Evolutionary conservation across 2,888 invertebrate species (phyloP).

Genomic region (Acanthacorydalis orientalis): DNA sequence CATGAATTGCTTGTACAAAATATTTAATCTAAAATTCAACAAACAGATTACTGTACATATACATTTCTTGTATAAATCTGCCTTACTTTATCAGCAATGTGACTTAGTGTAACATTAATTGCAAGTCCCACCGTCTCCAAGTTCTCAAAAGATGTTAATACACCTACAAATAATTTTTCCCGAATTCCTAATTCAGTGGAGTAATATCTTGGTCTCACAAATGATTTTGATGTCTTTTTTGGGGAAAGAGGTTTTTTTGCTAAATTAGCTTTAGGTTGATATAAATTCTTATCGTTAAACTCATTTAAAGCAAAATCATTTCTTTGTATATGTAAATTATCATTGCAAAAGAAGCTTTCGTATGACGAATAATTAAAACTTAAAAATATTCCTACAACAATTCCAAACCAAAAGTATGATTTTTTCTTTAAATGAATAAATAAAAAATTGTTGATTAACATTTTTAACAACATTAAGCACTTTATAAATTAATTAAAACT

Average conservation of each 20-base stretch:
- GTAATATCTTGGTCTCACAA: slow-evolving; percentile 79
- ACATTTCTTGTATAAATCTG: slow-evolving; percentile 16
- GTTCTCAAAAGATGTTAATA: slow-evolving; percentile 60
- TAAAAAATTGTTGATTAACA: not conserved
- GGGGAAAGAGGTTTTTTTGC: slow-evolving; percentile 14
- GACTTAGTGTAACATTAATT: slow-evolving; percentile 76
- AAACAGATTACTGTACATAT: slow-evolving; percentile 17
- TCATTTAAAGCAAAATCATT: not conserved
- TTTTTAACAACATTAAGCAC: not conserved
- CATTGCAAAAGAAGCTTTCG: slow-evolving; percentile 5
- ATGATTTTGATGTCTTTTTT: slow-evolving; percentile 34
- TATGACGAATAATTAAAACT: slow-evolving; percentile 3
- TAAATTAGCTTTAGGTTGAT: slow-evolving; percentile 13
- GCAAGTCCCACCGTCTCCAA: slow-evolving; percentile 59
- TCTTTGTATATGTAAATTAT: slow-evolving; percentile 10
- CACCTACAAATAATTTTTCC: slow-evolving; percentile 74
- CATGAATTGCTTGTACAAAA: slow-evolving; percentile 27
- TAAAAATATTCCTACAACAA: slow-evolving; percentile 2
- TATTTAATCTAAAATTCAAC: slow-evolving; percentile 23
- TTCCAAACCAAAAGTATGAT: slow-evolving; percentile 5
- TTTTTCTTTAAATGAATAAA: slow-evolving; percentile 4
- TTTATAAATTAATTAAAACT: too few relatives aligned
- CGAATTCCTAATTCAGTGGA: slow-evolving; percentile 89
- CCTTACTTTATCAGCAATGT: slow-evolving; percentile 65
- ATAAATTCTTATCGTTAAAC: slow-evolving; percentile 7